Evolutionary conservation across 2,888 invertebrate species (phyloP), one percentile per base, ranked within the genome.

Genomic region (Scrobipalpa atriplicella): DNA sequence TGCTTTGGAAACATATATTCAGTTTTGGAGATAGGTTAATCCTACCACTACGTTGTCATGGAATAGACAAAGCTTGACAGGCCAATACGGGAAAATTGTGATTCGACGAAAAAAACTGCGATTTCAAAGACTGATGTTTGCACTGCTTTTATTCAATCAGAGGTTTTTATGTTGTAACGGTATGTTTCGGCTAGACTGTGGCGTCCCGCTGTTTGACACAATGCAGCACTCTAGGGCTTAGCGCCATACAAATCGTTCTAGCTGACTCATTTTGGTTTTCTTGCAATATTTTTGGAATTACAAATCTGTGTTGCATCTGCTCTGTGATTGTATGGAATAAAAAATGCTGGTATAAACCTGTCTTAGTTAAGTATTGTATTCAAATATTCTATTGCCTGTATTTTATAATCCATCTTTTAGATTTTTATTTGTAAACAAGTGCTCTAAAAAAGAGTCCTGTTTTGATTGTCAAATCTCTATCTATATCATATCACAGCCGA

Each of bases 121-220:
- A 29, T 54, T 62, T 18, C 39, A 43, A 58, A 54, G 67, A 62
- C 16, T 56, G 65, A 63, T 64, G 64, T 68, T 66, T 68, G 66
- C 66, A 63, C 60, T 64, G 72, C 66, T 69, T 75, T 73, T 70
- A 69, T 76, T 78, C 78, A 78, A 77, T 78, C 75, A 76, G 69
- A 69, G 71, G 73, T 75, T 79, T 82, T 85, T 82, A 78, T 78
- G 67, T 10, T 78, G 64, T 81, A 83, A 84, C 80, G 77, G 79
- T 82, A 82, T 80, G 43, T 79, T 74, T 75, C 71, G 72, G 72
- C 68, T 69, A 66, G 56, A 64, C 72, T 71, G 69, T 69, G 67
- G 65, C 63, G 66, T 71, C 75, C 69, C 69, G 73, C 72, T 74
- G 73, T 70, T 70, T 41, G 11, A 52, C 38, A 75, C 70, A 73